Conservation (phyloP, 2,113 vertebrate species). For the Odontophorus gujanensis region DNA sequence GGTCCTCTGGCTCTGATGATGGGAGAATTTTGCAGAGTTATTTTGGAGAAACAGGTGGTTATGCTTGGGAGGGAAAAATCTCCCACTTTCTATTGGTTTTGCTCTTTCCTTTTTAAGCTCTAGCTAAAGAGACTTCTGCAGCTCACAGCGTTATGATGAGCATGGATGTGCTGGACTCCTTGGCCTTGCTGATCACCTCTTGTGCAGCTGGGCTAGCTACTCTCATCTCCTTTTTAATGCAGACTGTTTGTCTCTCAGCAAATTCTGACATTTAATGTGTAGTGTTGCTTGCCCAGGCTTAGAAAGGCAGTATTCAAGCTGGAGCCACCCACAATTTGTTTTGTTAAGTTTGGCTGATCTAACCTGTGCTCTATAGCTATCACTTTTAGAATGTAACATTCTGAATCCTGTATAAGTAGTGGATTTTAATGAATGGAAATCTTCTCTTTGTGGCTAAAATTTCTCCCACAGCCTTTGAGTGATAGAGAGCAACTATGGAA, state of each 20-base stretch:
- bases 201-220: not conserved
- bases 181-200: not conserved
- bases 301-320: constrained; percentile 42
- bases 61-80: not conserved
- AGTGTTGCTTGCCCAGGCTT: constrained; percentile 25
- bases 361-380: not conserved
- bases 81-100: not conserved
- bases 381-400: not conserved
- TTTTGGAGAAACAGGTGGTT: not conserved
- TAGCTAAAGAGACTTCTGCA: not conserved
- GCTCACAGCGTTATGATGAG: not conserved
- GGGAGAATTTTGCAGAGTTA: not conserved
- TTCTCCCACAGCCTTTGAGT: not conserved
- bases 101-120: not conserved
- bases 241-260: not conserved
- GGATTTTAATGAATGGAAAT: constrained; percentile 1
- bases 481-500: constrained; percentile 47
- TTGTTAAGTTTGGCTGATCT: not conserved
- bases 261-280: constrained; percentile 29
- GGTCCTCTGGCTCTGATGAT: not conserved
- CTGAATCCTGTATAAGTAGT: not conserved
- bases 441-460: constrained; percentile 54
- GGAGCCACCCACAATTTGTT: not conserved
- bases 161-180: not conserved
- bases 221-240: not conserved